A percentile compares a stretch with the other conserved stretches of the same genome.
These are phyloP conservation scores for Thera obeliscata DNA, from an alignment of 2,888 invertebrate genomes.

Conservation along the genomic window DNA sequence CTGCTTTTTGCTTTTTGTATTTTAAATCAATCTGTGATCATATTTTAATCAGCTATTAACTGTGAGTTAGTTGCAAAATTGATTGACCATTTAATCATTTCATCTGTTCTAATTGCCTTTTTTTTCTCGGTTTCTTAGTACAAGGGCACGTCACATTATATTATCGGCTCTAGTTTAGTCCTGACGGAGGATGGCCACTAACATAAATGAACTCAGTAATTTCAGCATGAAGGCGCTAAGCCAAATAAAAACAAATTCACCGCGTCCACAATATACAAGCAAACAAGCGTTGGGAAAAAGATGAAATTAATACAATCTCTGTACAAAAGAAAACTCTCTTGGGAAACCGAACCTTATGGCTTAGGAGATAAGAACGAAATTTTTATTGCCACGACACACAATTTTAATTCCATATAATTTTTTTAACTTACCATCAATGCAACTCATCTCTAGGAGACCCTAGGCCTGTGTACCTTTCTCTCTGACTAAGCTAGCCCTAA, in stretches of 20 bases:
- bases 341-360: slow-evolving; percentile 28
- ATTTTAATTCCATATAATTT: too few relatives aligned
- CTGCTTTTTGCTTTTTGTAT: background rate
- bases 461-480: too few relatives aligned
- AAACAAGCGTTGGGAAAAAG: slow-evolving; percentile 41
- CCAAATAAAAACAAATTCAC: slow-evolving; percentile 6
- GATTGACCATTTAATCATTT: too few relatives aligned
- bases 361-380: slow-evolving; percentile 23
- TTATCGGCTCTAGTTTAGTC: background rate
- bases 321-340: slow-evolving; percentile 40
- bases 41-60: too few relatives aligned
- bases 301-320: slow-evolving; percentile 50
- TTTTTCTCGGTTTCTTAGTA: too few relatives aligned
- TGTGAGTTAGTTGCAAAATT: too few relatives aligned
- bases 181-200: background rate
- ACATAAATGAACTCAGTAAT: background rate
- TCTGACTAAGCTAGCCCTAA: too few relatives aligned
- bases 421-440: too few relatives aligned
- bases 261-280: slow-evolving; percentile 24
- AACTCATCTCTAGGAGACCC: too few relatives aligned
- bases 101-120: too few relatives aligned
- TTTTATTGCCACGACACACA: slow-evolving; percentile 25
- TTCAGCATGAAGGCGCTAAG: background rate
- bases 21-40: slow-evolving; percentile 5
- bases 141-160: too few relatives aligned